phyloP scores from a whole-genome alignment of 2,113 vertebrate genomes.

The Bombycilla garrulus region DNA sequence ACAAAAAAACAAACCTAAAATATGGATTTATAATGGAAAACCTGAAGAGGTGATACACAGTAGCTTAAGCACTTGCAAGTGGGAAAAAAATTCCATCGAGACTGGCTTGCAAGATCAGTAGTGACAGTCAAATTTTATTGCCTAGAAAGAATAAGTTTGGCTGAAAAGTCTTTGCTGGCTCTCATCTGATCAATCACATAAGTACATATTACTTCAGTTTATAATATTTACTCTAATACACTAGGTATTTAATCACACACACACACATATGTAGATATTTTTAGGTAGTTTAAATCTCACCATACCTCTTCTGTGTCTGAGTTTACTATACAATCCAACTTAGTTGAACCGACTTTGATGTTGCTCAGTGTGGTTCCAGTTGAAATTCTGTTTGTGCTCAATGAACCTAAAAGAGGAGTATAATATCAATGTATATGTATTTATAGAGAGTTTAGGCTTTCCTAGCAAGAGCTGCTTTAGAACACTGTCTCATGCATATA shows the following conservation, averaged over 20 bases:
- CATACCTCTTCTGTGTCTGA: conserved; percentile 75
- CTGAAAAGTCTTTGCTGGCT: not conserved
- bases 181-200: not conserved
- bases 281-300: not conserved
- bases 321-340: conserved; percentile 47
- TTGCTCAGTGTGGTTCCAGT: conserved; percentile 13
- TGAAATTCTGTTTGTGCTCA: conserved; percentile 7
- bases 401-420: conserved; percentile 47
- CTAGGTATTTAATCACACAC: not conserved
- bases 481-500: not conserved
- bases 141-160: not conserved
- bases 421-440: not conserved
- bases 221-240: not conserved
- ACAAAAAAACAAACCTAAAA: not conserved
- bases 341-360: conserved; percentile 48
- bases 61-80: not conserved
- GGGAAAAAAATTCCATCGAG: not conserved
- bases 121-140: not conserved
- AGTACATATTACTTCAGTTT: not conserved
- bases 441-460: not conserved
- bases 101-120: not conserved
- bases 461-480: not conserved
- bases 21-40: not conserved
- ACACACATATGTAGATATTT: not conserved
- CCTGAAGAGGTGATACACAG: not conserved